Evolutionary conservation across 1,140 invertebrate genomes (phyloP).

Genomic region (Bombus confusus): DNA sequence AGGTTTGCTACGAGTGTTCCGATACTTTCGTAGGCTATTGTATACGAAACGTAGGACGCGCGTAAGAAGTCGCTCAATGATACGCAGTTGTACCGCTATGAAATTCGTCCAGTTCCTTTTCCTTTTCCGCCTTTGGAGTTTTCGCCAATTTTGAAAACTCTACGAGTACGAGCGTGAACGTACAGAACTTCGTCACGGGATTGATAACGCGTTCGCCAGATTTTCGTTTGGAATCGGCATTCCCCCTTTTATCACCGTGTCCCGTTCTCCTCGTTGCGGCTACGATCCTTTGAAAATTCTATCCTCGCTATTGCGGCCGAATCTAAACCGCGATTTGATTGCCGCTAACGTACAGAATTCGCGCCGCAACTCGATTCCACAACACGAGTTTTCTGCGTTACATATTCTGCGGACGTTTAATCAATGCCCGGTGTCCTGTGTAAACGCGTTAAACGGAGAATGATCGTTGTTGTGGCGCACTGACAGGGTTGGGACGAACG

Average conservation of each 20-base stretch:
- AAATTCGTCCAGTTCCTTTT: neutral
- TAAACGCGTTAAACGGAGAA: conserved; percentile 17
- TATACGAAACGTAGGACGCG: too few relatives aligned
- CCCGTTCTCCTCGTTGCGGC: too few relatives aligned
- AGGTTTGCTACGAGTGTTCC: too few relatives aligned
- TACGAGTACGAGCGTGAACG: neutral
- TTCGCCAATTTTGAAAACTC: neutral
- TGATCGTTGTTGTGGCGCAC: neutral
- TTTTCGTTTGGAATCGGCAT: neutral
- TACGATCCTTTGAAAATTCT: conserved; percentile 10
- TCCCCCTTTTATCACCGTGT: neutral
- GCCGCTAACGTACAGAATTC: conserved; percentile 18
- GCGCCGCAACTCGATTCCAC: neutral
- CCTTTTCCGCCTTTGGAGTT: neutral
- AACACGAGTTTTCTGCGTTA: conserved; percentile 20
- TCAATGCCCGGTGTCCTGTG: conserved; percentile 6
- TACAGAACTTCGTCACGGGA: neutral
- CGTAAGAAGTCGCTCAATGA: too few relatives aligned
- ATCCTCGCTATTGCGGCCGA: neutral
- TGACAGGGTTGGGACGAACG: neutral
- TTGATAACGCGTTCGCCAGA: neutral
- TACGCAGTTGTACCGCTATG: neutral
- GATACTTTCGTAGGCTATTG: too few relatives aligned
- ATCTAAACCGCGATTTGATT: conserved; percentile 28
- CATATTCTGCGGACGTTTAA: conserved; percentile 26